phyloP scores from a whole-genome alignment of 2,888 invertebrate genomes.

The Acleris laterana region DNA sequence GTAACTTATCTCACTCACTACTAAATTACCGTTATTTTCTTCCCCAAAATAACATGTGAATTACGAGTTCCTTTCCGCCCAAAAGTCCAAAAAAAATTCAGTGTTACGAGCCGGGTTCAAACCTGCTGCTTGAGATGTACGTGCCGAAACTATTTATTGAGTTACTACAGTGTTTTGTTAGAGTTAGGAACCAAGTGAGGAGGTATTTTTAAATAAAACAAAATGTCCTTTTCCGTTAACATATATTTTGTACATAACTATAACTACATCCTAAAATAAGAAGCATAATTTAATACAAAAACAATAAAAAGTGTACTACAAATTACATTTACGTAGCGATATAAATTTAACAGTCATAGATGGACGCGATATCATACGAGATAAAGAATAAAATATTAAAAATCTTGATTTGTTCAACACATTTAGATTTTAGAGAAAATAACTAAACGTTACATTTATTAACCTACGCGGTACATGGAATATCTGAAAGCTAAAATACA shows the following conservation, averaged over 20 bases:
- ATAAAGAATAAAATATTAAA: background rate
- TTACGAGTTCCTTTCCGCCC: no score
- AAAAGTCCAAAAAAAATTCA: no score
- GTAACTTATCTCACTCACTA: no score
- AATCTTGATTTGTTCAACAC: background rate
- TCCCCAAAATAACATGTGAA: no score
- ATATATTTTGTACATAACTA: conserved; percentile 35
- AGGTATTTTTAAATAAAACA: conserved; percentile 10
- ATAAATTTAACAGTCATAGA: conserved; percentile 33
- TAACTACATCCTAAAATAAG: conserved; percentile 32
- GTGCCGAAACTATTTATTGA: no score
- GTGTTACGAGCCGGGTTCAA: no score
- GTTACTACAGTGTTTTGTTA: no score
- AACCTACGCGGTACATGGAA: conserved; percentile 3
- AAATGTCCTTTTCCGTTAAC: conserved; percentile 23
- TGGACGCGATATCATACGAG: conserved; percentile 29
- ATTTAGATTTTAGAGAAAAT: background rate
- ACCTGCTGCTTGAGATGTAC: no score
- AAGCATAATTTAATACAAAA: conserved; percentile 37
- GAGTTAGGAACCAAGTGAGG: no score
- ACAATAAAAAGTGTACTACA: conserved; percentile 30
- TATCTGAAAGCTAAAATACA: conserved; percentile 22
- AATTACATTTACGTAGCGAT: conserved; percentile 28
- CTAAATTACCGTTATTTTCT: no score
- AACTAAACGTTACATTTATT: background rate